Base-by-base conservation (phyloP, 2,888 invertebrate genomes). In the Parnassius mnemosyne region DNA sequence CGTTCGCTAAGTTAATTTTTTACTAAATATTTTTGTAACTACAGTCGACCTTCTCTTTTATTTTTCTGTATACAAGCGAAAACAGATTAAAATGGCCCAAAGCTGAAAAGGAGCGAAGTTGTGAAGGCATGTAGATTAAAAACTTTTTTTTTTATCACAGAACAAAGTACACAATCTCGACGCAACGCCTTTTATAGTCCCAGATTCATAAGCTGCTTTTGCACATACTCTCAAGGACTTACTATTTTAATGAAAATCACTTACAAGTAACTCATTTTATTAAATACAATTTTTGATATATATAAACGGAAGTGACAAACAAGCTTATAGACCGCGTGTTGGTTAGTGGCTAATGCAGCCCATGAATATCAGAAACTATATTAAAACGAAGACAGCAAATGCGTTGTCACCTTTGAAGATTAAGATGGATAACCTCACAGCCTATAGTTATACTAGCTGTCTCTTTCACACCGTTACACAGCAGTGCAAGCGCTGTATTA, bases 51-150 rank as follows among this genome's bases (percentile, higher is more conserved):
- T 53, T 64, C 56, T 64, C 67, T 68, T 77, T 77, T 49, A n/a
- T 79, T 83, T 81, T 79, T 79, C 79, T 77, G 77, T 78, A 71
- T 74, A 73, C 71, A 77, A 74, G 71, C 74, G 80, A 76, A 81
- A 85, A 85, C 79, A 87, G 85, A 89, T 89, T 89, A 88, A 89
- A 89, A 89, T 81, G 77, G 84, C 88, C 85, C 66, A 73, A 67
- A 75, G 88, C 87, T 78, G 75, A 77, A 80, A 80, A 72, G 79
- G 76, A 77, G 76, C 72, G 65, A 71, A 78, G 77, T 77, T 79
- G 82, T 81, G 83, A 85, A 86, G 80, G 84, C 82, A 81, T 75
- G 81, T 80, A 88, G 85, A 89, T 88, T 89, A 88, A 89, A 89
- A 72, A 69, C 70, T 76, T 71, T 78, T 77, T 77, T 77, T 16